These are phyloP conservation scores for Anadara kagoshimensis DNA, from an alignment of 1,140 invertebrate genomes.

Conservation along the genomic window DNA sequence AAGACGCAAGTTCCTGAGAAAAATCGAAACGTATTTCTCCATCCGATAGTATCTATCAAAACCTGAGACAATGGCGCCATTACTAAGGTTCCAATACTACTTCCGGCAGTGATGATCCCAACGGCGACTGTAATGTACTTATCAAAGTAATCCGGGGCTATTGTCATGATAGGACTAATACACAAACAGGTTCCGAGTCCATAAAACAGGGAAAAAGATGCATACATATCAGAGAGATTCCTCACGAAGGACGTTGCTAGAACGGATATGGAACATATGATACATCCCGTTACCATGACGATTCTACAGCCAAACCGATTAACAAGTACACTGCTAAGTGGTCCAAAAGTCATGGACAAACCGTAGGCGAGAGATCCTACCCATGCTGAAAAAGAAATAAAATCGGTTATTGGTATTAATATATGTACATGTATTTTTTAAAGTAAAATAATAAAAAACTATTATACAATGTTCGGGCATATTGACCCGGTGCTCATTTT, in stretches of 20 bases:
- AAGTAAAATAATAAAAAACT: background rate
- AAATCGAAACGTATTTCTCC: slow-evolving; percentile 56
- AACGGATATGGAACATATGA: slow-evolving; percentile 54
- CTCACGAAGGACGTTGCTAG: slow-evolving; percentile 54
- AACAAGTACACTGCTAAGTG: slow-evolving; percentile 50
- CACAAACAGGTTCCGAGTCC: slow-evolving; percentile 59
- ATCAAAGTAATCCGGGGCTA: slow-evolving; percentile 61
- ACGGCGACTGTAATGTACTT: slow-evolving; percentile 57
- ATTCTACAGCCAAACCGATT: slow-evolving; percentile 52
- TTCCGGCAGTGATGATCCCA: slow-evolving; percentile 61
- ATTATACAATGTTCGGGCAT: background rate
- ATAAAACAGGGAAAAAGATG: slow-evolving; percentile 58
- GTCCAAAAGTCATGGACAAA: slow-evolving; percentile 60
- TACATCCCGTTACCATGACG: slow-evolving; percentile 51
- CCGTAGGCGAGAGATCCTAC: slow-evolving; percentile 61
- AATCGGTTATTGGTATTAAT: background rate
- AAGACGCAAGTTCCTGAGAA: slow-evolving; percentile 38
- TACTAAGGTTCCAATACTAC: slow-evolving; percentile 60
- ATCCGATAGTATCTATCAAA: slow-evolving; percentile 54
- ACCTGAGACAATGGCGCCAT: slow-evolving; percentile 59
- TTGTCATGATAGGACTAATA: slow-evolving; percentile 57
- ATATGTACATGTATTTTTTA: background rate
- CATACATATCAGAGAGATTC: slow-evolving; percentile 47
- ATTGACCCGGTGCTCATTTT: background rate
- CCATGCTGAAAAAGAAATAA: slow-evolving; percentile 56